Percentiles rank a stretch among this genome's conserved stretches.
These are phyloP conservation scores for Struthidea cinerea DNA, from an alignment of 2,113 vertebrate genomes.

Conservation along the genomic window DNA sequence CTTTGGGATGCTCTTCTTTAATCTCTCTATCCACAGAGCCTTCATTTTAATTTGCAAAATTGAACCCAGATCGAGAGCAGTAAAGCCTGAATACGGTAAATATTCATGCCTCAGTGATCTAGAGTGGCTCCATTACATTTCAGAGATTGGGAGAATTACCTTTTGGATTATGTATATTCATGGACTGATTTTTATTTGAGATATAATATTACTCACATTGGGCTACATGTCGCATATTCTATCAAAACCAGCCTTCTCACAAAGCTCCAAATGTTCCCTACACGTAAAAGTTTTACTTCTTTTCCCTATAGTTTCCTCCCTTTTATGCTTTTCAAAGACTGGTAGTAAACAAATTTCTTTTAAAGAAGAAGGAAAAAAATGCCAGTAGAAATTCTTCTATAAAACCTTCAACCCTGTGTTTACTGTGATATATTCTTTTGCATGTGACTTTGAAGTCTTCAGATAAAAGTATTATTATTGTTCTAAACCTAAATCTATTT, in stretches of 20 bases:
- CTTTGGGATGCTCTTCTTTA: constrained; percentile 72
- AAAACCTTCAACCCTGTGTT: constrained; percentile 57
- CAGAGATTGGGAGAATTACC: constrained; percentile 81
- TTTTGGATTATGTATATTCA: constrained; percentile 82
- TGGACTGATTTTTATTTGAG: constrained; percentile 80
- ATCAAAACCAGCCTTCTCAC: constrained; percentile 69
- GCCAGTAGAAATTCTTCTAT: constrained; percentile 38
- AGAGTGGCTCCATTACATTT: constrained; percentile 78
- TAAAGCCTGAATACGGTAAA: constrained; percentile 80
- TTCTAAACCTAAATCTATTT: constrained; percentile 50
- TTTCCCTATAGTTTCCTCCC: constrained; percentile 50
- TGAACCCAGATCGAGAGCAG: constrained; percentile 80
- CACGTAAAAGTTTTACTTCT: constrained; percentile 67
- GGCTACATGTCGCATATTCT: constrained; percentile 67
- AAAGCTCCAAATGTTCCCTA: constrained; percentile 67
- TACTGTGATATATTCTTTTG: constrained; percentile 48
- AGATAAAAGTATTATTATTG: constrained; percentile 63
- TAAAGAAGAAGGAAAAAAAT: constrained; percentile 7
- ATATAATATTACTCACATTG: constrained; percentile 72
- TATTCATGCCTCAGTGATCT: constrained; percentile 81
- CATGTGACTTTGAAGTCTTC: constrained; percentile 60
- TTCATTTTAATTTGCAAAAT: constrained; percentile 87
- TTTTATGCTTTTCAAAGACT: constrained; percentile 63
- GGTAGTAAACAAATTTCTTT: constrained; percentile 61
- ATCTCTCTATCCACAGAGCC: constrained; percentile 79